Conservation (phyloP, 2,113 vertebrate species). For the Paradoxurus hermaphroditus region DNA sequence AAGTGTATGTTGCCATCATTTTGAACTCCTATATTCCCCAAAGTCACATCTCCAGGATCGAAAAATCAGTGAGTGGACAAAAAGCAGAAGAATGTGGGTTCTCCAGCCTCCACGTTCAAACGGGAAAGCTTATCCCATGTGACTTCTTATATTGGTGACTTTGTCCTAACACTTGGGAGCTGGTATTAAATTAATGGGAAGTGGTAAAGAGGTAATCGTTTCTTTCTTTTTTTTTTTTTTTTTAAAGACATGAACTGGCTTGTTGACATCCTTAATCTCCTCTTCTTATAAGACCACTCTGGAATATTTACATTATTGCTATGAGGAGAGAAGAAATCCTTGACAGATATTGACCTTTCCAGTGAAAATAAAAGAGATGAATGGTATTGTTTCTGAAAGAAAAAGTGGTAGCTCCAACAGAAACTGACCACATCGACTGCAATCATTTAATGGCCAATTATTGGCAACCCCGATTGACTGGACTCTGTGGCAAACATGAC, state of each 20-base stretch:
- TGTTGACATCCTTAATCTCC: not conserved
- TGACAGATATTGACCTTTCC: constrained; percentile 26
- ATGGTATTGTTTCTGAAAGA: not conserved
- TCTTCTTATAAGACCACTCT: constrained; percentile 25
- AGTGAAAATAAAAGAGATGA: constrained; percentile 9
- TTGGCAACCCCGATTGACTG: not conserved
- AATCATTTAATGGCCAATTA: not conserved
- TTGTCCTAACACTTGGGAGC: not conserved
- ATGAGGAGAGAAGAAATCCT: constrained; percentile 47
- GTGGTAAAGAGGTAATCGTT: not conserved
- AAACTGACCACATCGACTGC: not conserved
- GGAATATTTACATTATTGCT: constrained; percentile 53
- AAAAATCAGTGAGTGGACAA: not conserved
- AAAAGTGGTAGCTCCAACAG: not conserved
- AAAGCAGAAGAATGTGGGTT: not conserved
- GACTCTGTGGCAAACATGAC: not conserved
- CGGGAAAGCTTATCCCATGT: not conserved
- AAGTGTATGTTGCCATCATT: not conserved
- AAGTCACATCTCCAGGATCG: not conserved
- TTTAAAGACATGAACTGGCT: not conserved
- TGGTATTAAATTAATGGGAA: not conserved
- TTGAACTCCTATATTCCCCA: not conserved
- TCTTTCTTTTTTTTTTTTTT: not conserved
- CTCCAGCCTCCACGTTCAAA: not conserved
- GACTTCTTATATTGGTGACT: not conserved